These are phyloP conservation scores for Spodoptera picta DNA, from an alignment of 2,888 invertebrate species.

Conservation along the genomic window DNA sequence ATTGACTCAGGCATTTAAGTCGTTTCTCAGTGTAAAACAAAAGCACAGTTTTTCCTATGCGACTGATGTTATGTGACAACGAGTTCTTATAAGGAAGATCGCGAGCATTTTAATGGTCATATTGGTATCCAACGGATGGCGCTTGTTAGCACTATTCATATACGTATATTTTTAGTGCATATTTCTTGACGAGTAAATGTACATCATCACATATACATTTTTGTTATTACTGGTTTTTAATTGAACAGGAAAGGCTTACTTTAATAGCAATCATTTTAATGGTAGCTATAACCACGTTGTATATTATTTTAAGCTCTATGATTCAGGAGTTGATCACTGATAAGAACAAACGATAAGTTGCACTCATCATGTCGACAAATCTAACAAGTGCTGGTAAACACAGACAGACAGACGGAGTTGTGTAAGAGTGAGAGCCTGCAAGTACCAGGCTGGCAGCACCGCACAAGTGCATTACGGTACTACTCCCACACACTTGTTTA, in stretches of 20 bases:
- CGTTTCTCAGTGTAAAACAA: conserved; percentile 31
- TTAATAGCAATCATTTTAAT: too few relatives aligned
- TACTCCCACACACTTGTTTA: conserved; percentile 77
- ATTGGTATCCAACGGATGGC: conserved; percentile 56
- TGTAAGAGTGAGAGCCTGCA: too few relatives aligned
- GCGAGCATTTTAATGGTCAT: conserved; percentile 60
- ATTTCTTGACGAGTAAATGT: conserved; percentile 3
- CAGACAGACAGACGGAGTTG: too few relatives aligned
- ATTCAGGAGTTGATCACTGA: too few relatives aligned
- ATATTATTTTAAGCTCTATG: too few relatives aligned
- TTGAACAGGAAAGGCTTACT: too few relatives aligned
- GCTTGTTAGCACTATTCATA: conserved; percentile 52
- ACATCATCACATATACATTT: too few relatives aligned
- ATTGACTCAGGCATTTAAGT: conserved; percentile 11
- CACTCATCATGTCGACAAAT: too few relatives aligned
- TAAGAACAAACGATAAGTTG: too few relatives aligned
- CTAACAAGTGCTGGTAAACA: too few relatives aligned
- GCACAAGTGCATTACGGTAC: conserved; percentile 52
- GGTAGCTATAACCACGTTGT: too few relatives aligned
- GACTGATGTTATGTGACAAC: conserved; percentile 44
- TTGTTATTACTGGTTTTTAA: too few relatives aligned
- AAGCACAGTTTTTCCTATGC: conserved; percentile 37
- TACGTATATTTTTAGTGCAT: conserved; percentile 21
- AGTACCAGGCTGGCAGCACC: conserved; percentile 25
- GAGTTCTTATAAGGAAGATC: conserved; percentile 61